Conservation (phyloP, 2,113 vertebrate species). For the Orycteropus afer region DNA sequence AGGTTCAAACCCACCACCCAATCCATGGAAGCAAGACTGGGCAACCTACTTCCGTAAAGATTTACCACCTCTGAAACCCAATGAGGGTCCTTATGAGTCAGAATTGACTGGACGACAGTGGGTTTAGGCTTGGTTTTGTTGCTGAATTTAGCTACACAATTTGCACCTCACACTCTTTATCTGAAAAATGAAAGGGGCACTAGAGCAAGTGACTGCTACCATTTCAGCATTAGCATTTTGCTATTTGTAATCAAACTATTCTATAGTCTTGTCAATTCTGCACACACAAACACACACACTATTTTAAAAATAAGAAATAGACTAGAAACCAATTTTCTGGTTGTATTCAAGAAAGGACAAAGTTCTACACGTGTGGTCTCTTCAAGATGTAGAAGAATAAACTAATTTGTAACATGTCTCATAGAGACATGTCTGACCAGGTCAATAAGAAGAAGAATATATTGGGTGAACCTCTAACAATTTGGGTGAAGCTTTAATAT, state of each 20-base stretch:
- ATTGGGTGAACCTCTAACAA: neutral
- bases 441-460: neutral
- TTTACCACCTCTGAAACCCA: too few relatives aligned
- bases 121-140: too few relatives aligned
- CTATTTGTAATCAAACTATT: constrained; percentile 3
- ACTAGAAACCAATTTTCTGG: neutral
- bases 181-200: neutral
- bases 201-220: neutral
- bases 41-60: too few relatives aligned
- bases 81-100: too few relatives aligned
- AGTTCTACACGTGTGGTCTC: neutral
- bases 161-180: neutral
- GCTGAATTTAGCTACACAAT: neutral
- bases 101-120: too few relatives aligned
- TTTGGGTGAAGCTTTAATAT: neutral
- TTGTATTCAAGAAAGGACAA: neutral
- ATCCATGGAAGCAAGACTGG: too few relatives aligned
- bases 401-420: neutral
- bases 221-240: constrained; percentile 7
- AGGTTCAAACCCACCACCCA: too few relatives aligned
- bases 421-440: neutral
- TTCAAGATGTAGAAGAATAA: neutral
- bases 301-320: constrained; percentile 18
- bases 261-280: neutral
- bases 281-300: neutral